phyloP scores from a whole-genome alignment of 2,888 invertebrate genomes.

The Aleiodes testaceus region DNA sequence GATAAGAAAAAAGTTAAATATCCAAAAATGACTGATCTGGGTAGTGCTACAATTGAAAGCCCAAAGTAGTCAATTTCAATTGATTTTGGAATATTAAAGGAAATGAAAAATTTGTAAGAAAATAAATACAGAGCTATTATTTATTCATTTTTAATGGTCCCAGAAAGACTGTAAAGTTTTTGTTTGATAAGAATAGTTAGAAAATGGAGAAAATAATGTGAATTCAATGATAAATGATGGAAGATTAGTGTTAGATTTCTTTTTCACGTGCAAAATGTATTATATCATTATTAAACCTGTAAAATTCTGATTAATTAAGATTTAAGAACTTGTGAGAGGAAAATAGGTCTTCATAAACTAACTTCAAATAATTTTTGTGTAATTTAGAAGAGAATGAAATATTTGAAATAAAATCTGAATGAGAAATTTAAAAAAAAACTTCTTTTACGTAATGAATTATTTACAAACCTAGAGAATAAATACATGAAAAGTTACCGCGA shows the following conservation, averaged over 20 bases:
- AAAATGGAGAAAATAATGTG: not conserved
- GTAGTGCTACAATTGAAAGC: slow-evolving; percentile 86
- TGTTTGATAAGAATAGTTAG: slow-evolving; percentile 24
- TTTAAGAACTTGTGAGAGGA: slow-evolving; percentile 1
- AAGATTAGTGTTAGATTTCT: slow-evolving; percentile 14
- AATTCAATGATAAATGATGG: slow-evolving; percentile 20
- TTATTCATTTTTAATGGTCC: slow-evolving; percentile 29
- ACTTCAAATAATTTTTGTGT: slow-evolving; percentile 7
- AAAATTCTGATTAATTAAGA: slow-evolving; percentile 17
- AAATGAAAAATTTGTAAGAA: not conserved
- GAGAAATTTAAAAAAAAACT: not conserved
- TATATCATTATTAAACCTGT: slow-evolving; percentile 5
- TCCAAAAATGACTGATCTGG: slow-evolving; percentile 95
- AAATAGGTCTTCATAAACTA: not conserved
- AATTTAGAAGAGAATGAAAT: not conserved
- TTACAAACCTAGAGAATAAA: too few relatives aligned
- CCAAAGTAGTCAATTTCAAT: slow-evolving; percentile 74
- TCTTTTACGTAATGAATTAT: too few relatives aligned
- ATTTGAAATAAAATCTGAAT: not conserved
- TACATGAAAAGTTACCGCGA: too few relatives aligned
- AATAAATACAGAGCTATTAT: slow-evolving; percentile 24
- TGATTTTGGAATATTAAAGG: slow-evolving; percentile 32
- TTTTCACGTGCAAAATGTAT: slow-evolving; percentile 21
- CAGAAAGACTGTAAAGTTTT: slow-evolving; percentile 20
- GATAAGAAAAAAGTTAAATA: slow-evolving; percentile 96